These are phyloP conservation scores for Dicrostonyx torquatus DNA, from an alignment of 2,797 vertebrate species.

Conservation along the genomic window DNA sequence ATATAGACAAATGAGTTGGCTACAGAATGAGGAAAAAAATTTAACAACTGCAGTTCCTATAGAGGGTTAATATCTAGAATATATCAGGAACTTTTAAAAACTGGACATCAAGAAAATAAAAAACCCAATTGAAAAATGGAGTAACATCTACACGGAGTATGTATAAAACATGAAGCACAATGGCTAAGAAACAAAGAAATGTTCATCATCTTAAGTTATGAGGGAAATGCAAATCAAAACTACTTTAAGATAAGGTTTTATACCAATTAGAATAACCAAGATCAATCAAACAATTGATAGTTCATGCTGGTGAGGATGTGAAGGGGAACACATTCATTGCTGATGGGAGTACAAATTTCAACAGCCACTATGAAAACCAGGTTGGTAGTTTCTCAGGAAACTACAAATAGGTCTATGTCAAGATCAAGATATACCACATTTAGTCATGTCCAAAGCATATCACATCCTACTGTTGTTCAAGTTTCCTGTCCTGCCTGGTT, in stretches of 20 bases:
- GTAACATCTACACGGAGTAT: background rate
- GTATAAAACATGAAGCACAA: background rate
- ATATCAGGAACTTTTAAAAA: background rate
- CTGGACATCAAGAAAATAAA: background rate
- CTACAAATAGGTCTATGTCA: background rate
- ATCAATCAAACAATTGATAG: background rate
- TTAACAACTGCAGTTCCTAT: background rate
- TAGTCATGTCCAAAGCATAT: background rate
- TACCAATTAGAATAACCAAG: background rate
- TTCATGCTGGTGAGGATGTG: background rate
- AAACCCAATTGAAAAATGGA: background rate
- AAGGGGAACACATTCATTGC: background rate
- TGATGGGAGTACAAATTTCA: background rate
- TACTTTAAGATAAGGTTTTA: background rate
- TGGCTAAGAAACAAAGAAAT: background rate
- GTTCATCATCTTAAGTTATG: background rate
- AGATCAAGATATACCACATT: background rate
- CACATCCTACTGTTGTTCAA: too few species aligned
- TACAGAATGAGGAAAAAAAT: background rate
- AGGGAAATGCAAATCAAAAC: background rate
- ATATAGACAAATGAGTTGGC: background rate
- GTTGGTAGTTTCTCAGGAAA: background rate
- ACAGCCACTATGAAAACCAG: background rate
- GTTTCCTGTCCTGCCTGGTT: too few species aligned
- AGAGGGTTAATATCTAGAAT: background rate